A percentile compares a stretch with the other conserved stretches of the same genome.
Evolutionary conservation across 2,888 invertebrate genomes (phyloP).

Genomic region (Apotomis capreana): DNA sequence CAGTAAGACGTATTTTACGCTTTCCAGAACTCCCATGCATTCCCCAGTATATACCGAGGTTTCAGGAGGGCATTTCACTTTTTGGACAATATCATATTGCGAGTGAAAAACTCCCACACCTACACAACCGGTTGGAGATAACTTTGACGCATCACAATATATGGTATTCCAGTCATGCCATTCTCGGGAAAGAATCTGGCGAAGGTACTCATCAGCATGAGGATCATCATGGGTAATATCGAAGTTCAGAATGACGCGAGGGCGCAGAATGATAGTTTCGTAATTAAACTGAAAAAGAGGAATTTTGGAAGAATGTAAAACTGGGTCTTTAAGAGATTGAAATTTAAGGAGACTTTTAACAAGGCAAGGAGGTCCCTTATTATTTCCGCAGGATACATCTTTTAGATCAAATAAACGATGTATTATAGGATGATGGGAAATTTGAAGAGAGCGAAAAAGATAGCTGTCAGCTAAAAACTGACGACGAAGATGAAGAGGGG

Average conservation of each 20-base stretch:
- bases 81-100: background rate
- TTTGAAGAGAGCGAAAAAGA: background rate
- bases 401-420: background rate
- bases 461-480: slow-evolving; percentile 2
- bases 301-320: background rate
- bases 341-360: background rate
- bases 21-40: background rate
- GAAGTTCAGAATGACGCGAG: background rate
- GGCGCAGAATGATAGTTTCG: background rate
- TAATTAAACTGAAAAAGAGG: background rate
- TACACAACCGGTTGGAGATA: background rate
- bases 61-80: slow-evolving; percentile 12
- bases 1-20: background rate
- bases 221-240: background rate
- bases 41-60: slow-evolving; percentile 11
- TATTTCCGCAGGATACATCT: too few relatives aligned
- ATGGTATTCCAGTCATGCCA: slow-evolving; percentile 3
- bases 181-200: slow-evolving; percentile 3
- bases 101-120: background rate
- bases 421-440: background rate
- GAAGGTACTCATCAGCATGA: background rate
- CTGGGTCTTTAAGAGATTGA: background rate
- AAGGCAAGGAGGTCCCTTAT: background rate
- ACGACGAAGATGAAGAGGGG: slow-evolving; percentile 1
- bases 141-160: slow-evolving; percentile 3